These are phyloP conservation scores for Dyspetes luteomarginatus DNA, from an alignment of 2,888 invertebrate species.

Conservation along the genomic window DNA sequence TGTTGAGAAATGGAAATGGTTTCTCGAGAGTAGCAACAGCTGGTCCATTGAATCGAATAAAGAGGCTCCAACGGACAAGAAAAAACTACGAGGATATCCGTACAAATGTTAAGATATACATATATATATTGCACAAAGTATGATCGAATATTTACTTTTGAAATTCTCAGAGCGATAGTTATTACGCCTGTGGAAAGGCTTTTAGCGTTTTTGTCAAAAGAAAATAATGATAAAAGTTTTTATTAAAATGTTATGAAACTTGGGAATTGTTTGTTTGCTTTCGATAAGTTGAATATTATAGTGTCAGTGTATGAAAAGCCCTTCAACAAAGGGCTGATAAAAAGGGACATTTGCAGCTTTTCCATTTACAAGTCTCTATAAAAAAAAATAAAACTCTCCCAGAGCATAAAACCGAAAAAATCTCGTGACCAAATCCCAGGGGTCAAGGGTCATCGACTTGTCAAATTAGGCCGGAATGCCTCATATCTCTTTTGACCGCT, in stretches of 20 bases:
- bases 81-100: neutral
- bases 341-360: too few species aligned
- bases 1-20: conserved; percentile 13
- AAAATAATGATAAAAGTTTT: neutral
- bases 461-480: too few species aligned
- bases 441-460: too few species aligned
- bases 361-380: too few species aligned
- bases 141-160: neutral
- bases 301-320: neutral
- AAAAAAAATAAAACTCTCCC: too few species aligned
- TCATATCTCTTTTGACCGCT: too few species aligned
- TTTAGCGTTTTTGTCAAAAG: neutral
- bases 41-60: neutral
- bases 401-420: too few species aligned
- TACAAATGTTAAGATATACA: neutral
- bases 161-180: neutral
- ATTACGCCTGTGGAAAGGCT: neutral
- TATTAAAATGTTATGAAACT: neutral
- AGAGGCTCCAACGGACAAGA: neutral
- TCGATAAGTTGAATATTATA: neutral
- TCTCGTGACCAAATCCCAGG: too few species aligned
- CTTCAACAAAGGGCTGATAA: too few species aligned
- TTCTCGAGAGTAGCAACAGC: conserved; percentile 10
- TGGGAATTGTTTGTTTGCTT: neutral
- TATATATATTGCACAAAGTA: neutral